Base-by-base conservation (phyloP, 2,888 invertebrate genomes). In the Troides helena region DNA sequence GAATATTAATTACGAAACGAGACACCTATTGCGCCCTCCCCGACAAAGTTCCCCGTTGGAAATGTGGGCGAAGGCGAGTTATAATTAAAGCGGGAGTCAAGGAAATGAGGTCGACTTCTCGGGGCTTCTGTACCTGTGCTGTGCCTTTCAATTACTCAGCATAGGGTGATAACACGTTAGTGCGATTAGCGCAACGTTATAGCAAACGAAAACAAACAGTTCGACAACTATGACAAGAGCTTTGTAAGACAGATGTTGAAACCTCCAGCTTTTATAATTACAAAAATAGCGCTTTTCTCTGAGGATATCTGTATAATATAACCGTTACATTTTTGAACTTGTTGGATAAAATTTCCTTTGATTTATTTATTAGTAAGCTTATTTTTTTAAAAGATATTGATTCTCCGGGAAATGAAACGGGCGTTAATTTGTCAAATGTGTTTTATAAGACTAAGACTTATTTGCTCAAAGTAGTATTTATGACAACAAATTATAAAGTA, bases 81-180 rank as follows among this genome's bases (percentile, higher is more conserved):
- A 83, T 85, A 83, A 85, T 85, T 85, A 83, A 76, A 80, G 75
- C 72, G 72, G 69, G 76, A 80, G 77, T 79, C 77, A 78, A 81
- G 80, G 79, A 83, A 86, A 82, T 72, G 81, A 78, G 85, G 85
- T 82, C 83, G 76, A 75, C 74, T 73, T 74, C 65, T 73, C 73
- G 71, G 73, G 72, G 74, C 71, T 76, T 75, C 74, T 71, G 68
- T 62, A 66, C 85, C 71, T 64, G 71, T 69, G 74, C 72, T 64
- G 71, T 69, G 74, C 72, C 69, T 73, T 74, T 73, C 73, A 73
- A 71, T 75, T 75, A 74, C 71, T 70, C 72, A 71, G 72, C 79
- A 79, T 80, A 83, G 75, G 76, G 76, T 68, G 73, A 75, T 75
- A 75, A 74, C 76, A 78, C 75, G 76, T 74, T 68, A 65, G 75